Conservation (phyloP, 2,113 vertebrate genomes). For the Anser cygnoides region DNA sequence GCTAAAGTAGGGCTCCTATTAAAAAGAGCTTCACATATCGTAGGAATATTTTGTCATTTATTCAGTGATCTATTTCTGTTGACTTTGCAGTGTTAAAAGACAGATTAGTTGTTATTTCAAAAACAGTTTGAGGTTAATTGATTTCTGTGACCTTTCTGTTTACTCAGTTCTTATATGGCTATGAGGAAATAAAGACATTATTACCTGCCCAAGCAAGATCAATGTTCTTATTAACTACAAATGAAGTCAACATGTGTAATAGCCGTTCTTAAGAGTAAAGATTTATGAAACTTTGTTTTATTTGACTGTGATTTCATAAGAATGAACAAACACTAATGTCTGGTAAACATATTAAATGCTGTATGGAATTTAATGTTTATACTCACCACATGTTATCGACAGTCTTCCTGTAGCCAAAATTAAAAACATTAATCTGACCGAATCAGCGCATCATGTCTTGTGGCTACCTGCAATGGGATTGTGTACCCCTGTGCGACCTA, state of each 20-base stretch:
- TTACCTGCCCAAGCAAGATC: background rate
- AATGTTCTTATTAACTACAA: background rate
- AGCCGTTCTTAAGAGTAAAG: background rate
- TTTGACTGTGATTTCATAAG: background rate
- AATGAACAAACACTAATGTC: background rate
- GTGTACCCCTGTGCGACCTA: background rate
- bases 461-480: background rate
- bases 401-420: background rate
- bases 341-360: background rate
- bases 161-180: background rate
- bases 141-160: background rate
- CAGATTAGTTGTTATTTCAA: background rate
- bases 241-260: background rate
- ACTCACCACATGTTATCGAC: background rate
- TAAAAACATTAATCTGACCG: conserved; percentile 1
- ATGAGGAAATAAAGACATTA: background rate
- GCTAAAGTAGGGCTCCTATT: background rate
- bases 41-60: background rate
- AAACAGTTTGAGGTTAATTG: background rate
- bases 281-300: background rate
- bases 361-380: background rate
- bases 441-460: background rate
- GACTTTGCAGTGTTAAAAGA: background rate
- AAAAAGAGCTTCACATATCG: background rate
- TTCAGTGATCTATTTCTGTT: background rate